Evolutionary conservation across 2,888 invertebrate species (phyloP).

Genomic region (Nasonia oneida): DNA sequence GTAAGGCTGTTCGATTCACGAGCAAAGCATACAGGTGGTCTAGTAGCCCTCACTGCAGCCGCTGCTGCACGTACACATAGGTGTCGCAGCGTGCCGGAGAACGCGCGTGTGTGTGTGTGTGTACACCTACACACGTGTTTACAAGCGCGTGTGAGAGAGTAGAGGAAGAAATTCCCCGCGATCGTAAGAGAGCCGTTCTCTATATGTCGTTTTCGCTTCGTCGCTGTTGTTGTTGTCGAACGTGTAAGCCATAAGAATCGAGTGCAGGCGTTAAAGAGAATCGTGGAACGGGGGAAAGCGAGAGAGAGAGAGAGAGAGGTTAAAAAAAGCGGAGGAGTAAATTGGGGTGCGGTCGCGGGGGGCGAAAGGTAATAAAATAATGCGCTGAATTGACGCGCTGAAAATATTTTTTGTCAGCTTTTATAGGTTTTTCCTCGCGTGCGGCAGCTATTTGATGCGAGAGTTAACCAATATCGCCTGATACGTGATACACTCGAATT

Average conservation of each 20-base stretch:
- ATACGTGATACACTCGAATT: conserved; percentile 35
- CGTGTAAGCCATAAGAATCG: conserved; percentile 3
- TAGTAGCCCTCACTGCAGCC: conserved; percentile 65
- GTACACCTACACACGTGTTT: conserved; percentile 36
- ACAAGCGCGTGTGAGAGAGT: conserved; percentile 18
- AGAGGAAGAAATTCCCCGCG: conserved; percentile 30
- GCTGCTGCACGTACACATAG: conserved; percentile 30
- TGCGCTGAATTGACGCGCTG: conserved; percentile 25
- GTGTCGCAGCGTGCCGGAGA: not conserved
- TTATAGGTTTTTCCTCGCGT: conserved; percentile 36
- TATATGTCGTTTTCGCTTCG: not conserved
- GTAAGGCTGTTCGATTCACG: conserved; percentile 75
- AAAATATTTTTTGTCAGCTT: conserved; percentile 52
- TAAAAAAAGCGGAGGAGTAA: conserved; percentile 18
- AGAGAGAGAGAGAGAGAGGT: conserved; percentile 43
- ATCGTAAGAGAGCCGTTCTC: not conserved
- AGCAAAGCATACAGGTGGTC: conserved; percentile 78
- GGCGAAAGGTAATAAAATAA: conserved; percentile 39
- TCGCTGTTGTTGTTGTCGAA: not conserved
- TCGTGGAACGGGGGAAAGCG: conserved; percentile 31
- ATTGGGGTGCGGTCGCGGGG: conserved; percentile 51
- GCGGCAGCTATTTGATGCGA: conserved; percentile 46
- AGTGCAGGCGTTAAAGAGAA: conserved; percentile 7
- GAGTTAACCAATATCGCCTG: conserved; percentile 56
- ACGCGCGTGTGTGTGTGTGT: not conserved